These are phyloP conservation scores for Yponomeuta evonymella DNA, from an alignment of 2,888 invertebrate genomes.

Conservation along the genomic window DNA sequence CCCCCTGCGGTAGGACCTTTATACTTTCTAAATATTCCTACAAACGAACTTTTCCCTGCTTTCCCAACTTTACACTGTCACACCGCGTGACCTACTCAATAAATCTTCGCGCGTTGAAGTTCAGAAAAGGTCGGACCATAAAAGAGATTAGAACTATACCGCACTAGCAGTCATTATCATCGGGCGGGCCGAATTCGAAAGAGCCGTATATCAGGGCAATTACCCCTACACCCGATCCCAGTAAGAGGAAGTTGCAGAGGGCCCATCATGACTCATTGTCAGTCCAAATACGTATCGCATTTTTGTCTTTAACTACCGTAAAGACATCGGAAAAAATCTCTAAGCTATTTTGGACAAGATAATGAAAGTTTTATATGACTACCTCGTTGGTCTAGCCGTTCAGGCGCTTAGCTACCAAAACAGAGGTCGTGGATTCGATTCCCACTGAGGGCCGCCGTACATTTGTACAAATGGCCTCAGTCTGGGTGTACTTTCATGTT, in stretches of 20 bases:
- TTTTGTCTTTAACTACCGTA: no score
- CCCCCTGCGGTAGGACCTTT: no score
- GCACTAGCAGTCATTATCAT: constrained; percentile 46
- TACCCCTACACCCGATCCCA: constrained; percentile 33
- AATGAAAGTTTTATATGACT: no score
- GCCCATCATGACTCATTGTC: neutral
- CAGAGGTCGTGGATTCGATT: no score
- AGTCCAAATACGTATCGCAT: neutral
- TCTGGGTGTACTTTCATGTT: no score
- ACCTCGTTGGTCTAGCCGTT: no score
- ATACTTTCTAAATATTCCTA: neutral
- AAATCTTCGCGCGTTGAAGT: constrained; percentile 27
- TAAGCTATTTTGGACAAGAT: no score
- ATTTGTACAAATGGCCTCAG: no score
- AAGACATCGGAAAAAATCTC: no score
- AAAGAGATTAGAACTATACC: constrained; percentile 69
- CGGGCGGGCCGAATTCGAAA: constrained; percentile 38
- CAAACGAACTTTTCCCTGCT: neutral
- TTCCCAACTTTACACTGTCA: neutral
- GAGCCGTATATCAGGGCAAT: constrained; percentile 58
- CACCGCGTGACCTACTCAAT: neutral
- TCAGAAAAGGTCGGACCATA: constrained; percentile 59
- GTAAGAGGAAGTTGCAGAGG: neutral
- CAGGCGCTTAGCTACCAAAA: no score
- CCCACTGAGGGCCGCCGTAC: no score